These are phyloP conservation scores for Gallirallus australis DNA, from an alignment of 2,797 vertebrate species.

Conservation along the genomic window DNA sequence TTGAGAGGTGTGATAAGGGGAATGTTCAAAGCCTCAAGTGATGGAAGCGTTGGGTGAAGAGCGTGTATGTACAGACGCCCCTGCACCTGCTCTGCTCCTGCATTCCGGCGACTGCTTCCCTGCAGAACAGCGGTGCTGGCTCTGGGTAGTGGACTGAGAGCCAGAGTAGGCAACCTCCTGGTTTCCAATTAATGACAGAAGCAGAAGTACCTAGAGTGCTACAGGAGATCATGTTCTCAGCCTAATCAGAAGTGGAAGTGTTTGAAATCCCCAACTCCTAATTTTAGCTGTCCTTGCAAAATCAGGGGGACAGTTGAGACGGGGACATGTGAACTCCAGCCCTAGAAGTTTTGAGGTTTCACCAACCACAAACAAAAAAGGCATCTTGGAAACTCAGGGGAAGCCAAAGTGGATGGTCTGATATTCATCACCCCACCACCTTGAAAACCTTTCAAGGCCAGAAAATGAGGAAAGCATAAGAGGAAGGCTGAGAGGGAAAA, in stretches of 20 bases:
- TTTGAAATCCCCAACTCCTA: slow-evolving; percentile 30
- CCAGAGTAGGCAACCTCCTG: not conserved
- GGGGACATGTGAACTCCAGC: not conserved
- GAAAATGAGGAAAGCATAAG: not conserved
- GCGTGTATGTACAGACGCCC: not conserved
- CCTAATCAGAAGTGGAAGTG: slow-evolving; percentile 47
- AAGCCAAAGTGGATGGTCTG: not conserved
- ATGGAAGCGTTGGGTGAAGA: not conserved
- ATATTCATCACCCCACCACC: not conserved
- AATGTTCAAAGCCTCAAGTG: not conserved
- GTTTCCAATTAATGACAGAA: slow-evolving; percentile 16
- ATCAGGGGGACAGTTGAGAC: not conserved
- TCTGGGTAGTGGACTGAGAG: not conserved
- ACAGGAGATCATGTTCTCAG: not conserved
- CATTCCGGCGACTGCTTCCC: not conserved
- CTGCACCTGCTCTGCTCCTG: not conserved
- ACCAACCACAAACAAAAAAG: not conserved
- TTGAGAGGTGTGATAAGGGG: not conserved
- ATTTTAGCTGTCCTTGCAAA: slow-evolving; percentile 26
- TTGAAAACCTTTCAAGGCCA: not conserved
- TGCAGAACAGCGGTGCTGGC: not conserved
- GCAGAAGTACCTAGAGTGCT: slow-evolving; percentile 19
- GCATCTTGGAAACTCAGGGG: not conserved
- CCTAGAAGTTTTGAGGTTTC: not conserved
- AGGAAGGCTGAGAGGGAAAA: not conserved